Evolutionary conservation across 2,797 vertebrate genomes (phyloP).

Genomic region (Liparis tanakae): DNA sequence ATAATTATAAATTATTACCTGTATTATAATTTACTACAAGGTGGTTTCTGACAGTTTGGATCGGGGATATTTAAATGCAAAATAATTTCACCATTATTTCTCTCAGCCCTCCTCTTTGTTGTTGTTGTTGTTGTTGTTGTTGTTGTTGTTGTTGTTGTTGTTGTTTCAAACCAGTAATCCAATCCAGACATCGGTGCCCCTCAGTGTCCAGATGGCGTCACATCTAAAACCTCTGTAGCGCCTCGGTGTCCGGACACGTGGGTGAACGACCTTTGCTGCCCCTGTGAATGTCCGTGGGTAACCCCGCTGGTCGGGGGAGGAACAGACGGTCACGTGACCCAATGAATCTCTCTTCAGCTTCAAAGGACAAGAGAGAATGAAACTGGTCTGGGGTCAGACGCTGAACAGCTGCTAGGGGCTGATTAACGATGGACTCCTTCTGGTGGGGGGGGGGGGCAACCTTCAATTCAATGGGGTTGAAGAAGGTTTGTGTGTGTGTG

Average conservation of each 20-base stretch:
- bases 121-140: neutral
- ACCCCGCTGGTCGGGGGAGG: conserved; percentile 45
- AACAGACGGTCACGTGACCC: conserved; percentile 45
- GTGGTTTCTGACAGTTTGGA: neutral
- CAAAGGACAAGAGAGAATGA: conserved; percentile 22
- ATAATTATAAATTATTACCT: too few relatives aligned
- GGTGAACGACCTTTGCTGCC: conserved; percentile 6
- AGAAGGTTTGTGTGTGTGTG: too few relatives aligned
- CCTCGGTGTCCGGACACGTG: conserved; percentile 1
- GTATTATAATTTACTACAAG: too few relatives aligned
- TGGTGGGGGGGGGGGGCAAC: conserved; percentile 8
- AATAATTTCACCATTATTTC: neutral
- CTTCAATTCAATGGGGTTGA: too few relatives aligned
- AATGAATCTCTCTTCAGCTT: conserved; percentile 43
- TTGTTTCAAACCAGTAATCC: conserved; percentile 43
- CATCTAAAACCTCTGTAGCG: conserved; percentile 63
- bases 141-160: neutral
- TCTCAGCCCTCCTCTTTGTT: conserved; percentile 11
- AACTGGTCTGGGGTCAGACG: conserved; percentile 51
- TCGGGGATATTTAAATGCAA: neutral
- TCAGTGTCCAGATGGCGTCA: conserved; percentile 61
- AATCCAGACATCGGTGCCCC: conserved; percentile 60
- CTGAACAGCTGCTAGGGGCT: conserved; percentile 43
- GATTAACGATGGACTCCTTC: conserved; percentile 39
- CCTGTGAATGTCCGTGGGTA: conserved; percentile 30